These are phyloP conservation scores for Sorex maritimensis DNA, from an alignment of 2,797 vertebrate genomes.

Conservation along the genomic window DNA sequence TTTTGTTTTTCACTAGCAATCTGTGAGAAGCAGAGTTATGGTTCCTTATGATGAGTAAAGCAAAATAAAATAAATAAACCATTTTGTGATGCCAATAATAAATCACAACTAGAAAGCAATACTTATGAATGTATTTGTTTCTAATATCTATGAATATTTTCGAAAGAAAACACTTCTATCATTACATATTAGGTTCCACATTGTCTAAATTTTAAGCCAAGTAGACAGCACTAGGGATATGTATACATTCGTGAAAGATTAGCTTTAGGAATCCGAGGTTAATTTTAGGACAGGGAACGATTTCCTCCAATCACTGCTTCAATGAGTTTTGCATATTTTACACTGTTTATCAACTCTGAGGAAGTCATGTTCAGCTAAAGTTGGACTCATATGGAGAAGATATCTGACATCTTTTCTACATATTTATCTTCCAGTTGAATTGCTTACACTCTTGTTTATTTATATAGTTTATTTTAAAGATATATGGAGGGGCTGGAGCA, in stretches of 20 bases:
- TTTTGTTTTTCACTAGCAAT: neutral
- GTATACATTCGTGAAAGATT: neutral
- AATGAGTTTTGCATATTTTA: neutral
- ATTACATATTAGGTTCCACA: neutral
- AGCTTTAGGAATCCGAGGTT: neutral
- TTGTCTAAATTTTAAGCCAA: neutral
- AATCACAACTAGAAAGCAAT: slow-evolving; percentile 39
- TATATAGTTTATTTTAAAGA: slow-evolving; percentile 5
- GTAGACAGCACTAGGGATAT: neutral
- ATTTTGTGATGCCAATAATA: neutral
- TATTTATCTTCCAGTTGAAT: neutral
- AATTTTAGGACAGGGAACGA: neutral
- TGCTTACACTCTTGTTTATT: neutral
- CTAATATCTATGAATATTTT: neutral
- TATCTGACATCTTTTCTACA: neutral
- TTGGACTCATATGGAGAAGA: neutral
- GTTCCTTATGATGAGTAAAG: neutral
- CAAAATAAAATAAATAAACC: neutral
- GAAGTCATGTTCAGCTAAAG: neutral
- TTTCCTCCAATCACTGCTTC: neutral
- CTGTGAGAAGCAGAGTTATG: neutral
- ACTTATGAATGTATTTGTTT: neutral
- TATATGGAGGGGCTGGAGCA: neutral
- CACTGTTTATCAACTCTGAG: neutral
- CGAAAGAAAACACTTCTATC: slow-evolving; percentile 34